Conservation (phyloP, 2,113 vertebrate genomes). For the Diadophis punctatus region DNA sequence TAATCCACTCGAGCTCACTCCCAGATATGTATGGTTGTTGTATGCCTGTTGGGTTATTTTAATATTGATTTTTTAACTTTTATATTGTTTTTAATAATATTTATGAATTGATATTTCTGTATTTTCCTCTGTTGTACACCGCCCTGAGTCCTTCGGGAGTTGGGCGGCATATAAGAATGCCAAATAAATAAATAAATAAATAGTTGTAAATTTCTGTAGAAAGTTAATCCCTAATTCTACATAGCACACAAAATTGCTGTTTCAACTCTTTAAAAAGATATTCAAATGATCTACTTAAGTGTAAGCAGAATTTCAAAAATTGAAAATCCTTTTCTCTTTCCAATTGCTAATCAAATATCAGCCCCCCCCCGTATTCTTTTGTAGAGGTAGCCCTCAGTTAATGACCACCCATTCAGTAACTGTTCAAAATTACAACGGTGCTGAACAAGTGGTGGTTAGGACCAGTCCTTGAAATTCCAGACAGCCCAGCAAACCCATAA, state of each 20-base stretch:
- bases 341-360: not conserved
- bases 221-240: not conserved
- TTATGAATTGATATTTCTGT: too few relatives aligned
- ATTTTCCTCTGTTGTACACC: too few relatives aligned
- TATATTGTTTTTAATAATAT: too few relatives aligned
- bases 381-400: not conserved
- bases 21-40: too few relatives aligned
- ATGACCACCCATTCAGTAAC: not conserved
- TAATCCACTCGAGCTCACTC: too few relatives aligned
- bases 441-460: not conserved
- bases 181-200: too few relatives aligned
- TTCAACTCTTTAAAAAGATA: not conserved
- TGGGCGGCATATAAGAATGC: too few relatives aligned
- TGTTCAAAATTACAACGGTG: not conserved
- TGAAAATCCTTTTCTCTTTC: not conserved
- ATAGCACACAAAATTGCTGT: not conserved
- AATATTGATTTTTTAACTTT: too few relatives aligned
- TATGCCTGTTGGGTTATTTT: too few relatives aligned
- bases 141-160: too few relatives aligned
- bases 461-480: not conserved
- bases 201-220: not conserved
- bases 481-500: not conserved
- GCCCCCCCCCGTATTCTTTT: not conserved
- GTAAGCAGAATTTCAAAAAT: not conserved
- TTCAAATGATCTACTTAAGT: not conserved